These are phyloP conservation scores for Notodonta dromedarius DNA, from an alignment of 2,888 invertebrate species.

Conservation along the genomic window DNA sequence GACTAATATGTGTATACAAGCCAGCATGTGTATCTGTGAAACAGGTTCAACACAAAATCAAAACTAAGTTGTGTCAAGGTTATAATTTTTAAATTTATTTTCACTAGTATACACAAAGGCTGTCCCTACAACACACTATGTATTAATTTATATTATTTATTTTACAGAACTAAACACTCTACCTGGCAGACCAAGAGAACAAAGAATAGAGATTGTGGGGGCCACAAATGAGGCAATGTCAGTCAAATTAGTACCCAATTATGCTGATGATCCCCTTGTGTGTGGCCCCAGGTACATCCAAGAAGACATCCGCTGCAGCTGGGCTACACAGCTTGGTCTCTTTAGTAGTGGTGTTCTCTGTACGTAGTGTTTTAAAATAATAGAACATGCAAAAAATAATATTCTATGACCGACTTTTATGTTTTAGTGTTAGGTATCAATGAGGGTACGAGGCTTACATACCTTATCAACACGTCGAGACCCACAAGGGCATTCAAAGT, in stretches of 20 bases:
- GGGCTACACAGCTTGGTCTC: conserved; percentile 85
- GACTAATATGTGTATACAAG: conserved; percentile 92
- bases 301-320: conserved; percentile 86
- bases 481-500: conserved; percentile 89
- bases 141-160: not conserved
- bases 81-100: conserved; percentile 23
- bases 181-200: conserved; percentile 84
- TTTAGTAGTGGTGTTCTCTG: conserved; percentile 90
- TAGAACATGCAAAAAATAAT: not conserved
- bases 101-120: no score
- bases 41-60: conserved; percentile 83
- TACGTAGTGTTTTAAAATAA: conserved; percentile 65
- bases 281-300: conserved; percentile 90
- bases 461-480: conserved; percentile 83
- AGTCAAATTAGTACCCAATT: conserved; percentile 86
- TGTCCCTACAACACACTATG: not conserved
- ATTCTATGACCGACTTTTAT: not conserved
- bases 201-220: conserved; percentile 86
- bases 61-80: conserved; percentile 88
- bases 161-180: conserved; percentile 88
- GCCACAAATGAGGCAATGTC: conserved; percentile 83
- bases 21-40: conserved; percentile 85
- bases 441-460: conserved; percentile 83
- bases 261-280: conserved; percentile 89
- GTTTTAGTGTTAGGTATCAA: conserved; percentile 89